A percentile compares a stretch with the other conserved stretches of the same genome.
phyloP scores from a whole-genome alignment of 2,797 vertebrate genomes.

The Lithobates pipiens region DNA sequence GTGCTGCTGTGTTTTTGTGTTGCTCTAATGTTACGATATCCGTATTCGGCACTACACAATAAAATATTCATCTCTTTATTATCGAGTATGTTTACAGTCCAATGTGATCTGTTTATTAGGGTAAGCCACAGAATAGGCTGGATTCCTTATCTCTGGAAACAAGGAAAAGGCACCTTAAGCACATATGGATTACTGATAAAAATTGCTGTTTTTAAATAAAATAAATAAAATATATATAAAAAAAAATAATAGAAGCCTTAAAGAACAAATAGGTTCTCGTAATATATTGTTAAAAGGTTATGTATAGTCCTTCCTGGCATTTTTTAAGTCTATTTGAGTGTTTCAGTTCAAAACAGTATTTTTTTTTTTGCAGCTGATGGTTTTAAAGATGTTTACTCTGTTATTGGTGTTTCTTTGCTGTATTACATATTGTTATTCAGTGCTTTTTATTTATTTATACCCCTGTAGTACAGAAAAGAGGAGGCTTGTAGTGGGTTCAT shows the following conservation, averaged over 20 bases:
- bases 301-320: constrained; percentile 8
- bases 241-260: constrained; percentile 33
- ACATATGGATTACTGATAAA: constrained; percentile 72
- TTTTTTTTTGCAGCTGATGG: constrained; percentile 46
- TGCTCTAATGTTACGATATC: constrained; percentile 73
- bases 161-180: constrained; percentile 70
- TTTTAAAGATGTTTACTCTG: constrained; percentile 44
- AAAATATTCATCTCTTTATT: constrained; percentile 68
- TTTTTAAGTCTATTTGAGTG: constrained; percentile 29
- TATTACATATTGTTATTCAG: constrained; percentile 17
- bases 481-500: neutral
- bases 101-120: constrained; percentile 70
- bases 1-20: constrained; percentile 73
- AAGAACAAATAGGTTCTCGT: constrained; percentile 45
- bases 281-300: constrained; percentile 19
- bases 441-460: constrained; percentile 43
- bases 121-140: constrained; percentile 71
- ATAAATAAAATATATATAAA: constrained; percentile 25
- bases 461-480: neutral
- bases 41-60: constrained; percentile 72
- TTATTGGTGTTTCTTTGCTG: constrained; percentile 13
- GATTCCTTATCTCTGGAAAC: constrained; percentile 67
- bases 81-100: constrained; percentile 78
- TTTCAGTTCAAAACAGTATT: constrained; percentile 48
- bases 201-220: constrained; percentile 54